Base-by-base conservation (phyloP, 1,140 invertebrate species). In the Orius insidiosus region DNA sequence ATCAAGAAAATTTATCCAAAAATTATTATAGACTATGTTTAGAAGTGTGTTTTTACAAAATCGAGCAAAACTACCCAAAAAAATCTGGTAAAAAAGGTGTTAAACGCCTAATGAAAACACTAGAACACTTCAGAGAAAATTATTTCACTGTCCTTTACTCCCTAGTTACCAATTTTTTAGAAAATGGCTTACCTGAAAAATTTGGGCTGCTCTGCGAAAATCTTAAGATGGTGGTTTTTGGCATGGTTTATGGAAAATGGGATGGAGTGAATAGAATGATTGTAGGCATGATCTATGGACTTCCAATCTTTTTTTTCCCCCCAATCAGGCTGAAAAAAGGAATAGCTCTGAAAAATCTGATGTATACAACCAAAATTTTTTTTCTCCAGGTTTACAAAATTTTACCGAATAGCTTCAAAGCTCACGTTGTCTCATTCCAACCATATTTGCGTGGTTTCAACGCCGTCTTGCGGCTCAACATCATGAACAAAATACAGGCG, bases 401-500 rank as follows among this genome's bases (percentile, higher is more conserved):
- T 19, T 7, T 41, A 6, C 39, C 39, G 14, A 19, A 41, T 8
- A 18, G 15, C 8, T 41, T 18, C 16, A 41, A 41, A 18, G 39
- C 39, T 15, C 39, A 41, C 14, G 8, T 41, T 5, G 24, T 19
- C 5, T 41, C 39, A 4, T 41, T 41, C 39, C 39, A 19, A 19
- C 39, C 39, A 4, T 41, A 41, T 41, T 19, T 41, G 6, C 6
- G 39, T 9, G 39, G 39, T 3, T 41, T 18, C 18, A 41, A 41
- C 39, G 39, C 39, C 5, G 24, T 41, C 24, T 11, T 41, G 6
- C 39, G 39, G 8, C 16, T 41, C 5, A 41, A 41, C 18, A 41
- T 41, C 39, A 41, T 19, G 5, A 41, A 41, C 16, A 41, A 41
- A 41, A 41, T 41, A 14, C 15, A 41, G 24, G 39, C 39, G 8